A percentile compares a stretch with the other conserved stretches of the same genome.
Conservation (phyloP, 2,888 invertebrate species). For the Thymelicus lineola region DNA sequence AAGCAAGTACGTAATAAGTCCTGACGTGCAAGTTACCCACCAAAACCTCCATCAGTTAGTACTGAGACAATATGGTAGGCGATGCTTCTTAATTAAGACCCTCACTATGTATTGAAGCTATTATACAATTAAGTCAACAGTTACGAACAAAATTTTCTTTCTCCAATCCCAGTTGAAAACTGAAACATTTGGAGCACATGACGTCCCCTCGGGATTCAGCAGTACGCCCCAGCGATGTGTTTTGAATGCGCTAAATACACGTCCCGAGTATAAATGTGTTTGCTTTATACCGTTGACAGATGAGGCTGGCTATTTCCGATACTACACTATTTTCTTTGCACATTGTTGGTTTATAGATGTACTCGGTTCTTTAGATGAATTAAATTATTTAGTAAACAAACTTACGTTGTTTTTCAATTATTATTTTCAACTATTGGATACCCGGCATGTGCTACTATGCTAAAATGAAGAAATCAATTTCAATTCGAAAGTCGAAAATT, state of each 20-base stretch:
- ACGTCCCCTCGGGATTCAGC: conserved; percentile 52
- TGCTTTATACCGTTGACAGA: conserved; percentile 1
- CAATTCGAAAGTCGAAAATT: no score
- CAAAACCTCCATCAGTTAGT: background rate
- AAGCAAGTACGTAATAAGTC: no score
- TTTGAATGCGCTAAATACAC: conserved; percentile 59
- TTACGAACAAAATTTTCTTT: conserved; percentile 25
- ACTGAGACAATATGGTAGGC: no score
- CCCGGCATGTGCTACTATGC: no score
- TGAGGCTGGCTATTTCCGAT: background rate
- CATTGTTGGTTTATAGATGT: background rate
- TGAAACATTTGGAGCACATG: conserved; percentile 76
- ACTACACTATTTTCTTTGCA: background rate
- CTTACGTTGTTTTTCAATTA: no score
- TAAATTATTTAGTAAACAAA: no score
- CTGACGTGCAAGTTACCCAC: no score
- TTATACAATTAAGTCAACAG: background rate
- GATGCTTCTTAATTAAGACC: no score
- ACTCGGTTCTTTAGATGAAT: no score
- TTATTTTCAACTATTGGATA: no score
- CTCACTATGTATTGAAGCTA: background rate
- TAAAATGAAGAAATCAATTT: no score
- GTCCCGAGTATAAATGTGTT: conserved; percentile 48
- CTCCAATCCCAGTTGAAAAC: conserved; percentile 58
- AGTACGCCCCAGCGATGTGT: conserved; percentile 52